Base-by-base conservation (phyloP, 2,888 invertebrate genomes). In the Reticulitermes lucifugus region DNA sequence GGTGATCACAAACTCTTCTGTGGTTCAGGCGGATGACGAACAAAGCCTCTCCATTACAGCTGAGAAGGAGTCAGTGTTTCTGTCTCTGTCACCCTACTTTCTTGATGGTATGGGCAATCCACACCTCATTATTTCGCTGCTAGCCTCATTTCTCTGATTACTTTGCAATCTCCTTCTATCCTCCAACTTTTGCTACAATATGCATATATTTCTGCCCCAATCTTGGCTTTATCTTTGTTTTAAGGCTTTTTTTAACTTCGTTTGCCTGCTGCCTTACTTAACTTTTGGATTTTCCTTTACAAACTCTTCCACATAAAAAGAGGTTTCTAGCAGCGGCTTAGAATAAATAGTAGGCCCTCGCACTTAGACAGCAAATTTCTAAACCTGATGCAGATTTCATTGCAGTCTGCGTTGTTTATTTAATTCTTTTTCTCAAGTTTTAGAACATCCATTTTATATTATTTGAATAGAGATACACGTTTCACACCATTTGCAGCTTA, bases 81-180 rank as follows among this genome's bases (percentile, higher is more conserved):
- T 51, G 51, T 51, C 51, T 51, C 51, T n/a, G 14, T 7, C 60
- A 18, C 60, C 35, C 60, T 18, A 12, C 60, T 21, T 2, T 60
- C 60, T 60, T 60, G 60, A 22, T 60, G 3, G 21, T 21, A 51
- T 6, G 1, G 51, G 60, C 60, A 60, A 60, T 60, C 60, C 21
- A 60, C 60, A 60, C 60, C 60, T 60, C 60, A 60, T 60, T 60
- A 60, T 60, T 60, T 60, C 60, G n/a, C 22, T 60, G 60, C 60
- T 60, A n/a, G 60, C 60, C 60, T 60, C 60, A 60, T 60, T 60
- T 60, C 60, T 60, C 22, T 60, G 21, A 21, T 60, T 60, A 60
- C 60, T 60, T 21, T 60, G 60, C 60, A 60, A 60, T 21, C 60
- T n/a, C 60, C 60, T 6, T 21, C 60, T n/a, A 21, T n/a, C 60